Evolutionary conservation across 1,140 invertebrate species (phyloP).

Genomic region (Euglossa dilemma): DNA sequence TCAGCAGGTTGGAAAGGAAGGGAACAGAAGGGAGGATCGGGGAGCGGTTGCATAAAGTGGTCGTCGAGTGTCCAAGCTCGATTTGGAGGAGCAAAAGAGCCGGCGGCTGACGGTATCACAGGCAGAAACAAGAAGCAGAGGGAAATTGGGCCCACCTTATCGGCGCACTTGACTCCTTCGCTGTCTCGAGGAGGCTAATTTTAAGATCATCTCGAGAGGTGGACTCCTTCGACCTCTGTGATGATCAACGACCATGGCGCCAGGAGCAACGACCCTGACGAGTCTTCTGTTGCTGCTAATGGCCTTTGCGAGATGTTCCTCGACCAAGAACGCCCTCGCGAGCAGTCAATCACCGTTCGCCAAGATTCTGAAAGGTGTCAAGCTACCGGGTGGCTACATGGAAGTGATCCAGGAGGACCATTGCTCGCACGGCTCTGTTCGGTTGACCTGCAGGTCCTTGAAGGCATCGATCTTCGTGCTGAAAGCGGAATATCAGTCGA

Average conservation of each 20-base stretch:
- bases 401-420: slow-evolving; percentile 77
- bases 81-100: background rate
- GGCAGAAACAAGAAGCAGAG: slow-evolving; percentile 15
- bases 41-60: slow-evolving; percentile 27
- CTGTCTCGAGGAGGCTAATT: slow-evolving; percentile 53
- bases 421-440: slow-evolving; percentile 73
- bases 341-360: slow-evolving; percentile 55
- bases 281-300: slow-evolving; percentile 64
- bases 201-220: slow-evolving; percentile 50
- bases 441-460: slow-evolving; percentile 78
- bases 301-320: slow-evolving; percentile 59
- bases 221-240: slow-evolving; percentile 61
- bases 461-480: slow-evolving; percentile 77
- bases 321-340: slow-evolving; percentile 39
- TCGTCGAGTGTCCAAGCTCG: slow-evolving; percentile 40
- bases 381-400: slow-evolving; percentile 72
- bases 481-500: slow-evolving; percentile 74
- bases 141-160: slow-evolving; percentile 45
- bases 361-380: slow-evolving; percentile 69
- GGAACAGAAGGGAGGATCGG: slow-evolving; percentile 8
- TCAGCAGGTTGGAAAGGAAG: background rate
- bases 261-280: slow-evolving; percentile 68
- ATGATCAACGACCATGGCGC: slow-evolving; percentile 74
- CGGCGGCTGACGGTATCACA: slow-evolving; percentile 12
- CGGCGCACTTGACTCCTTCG: slow-evolving; percentile 51